Conservation (phyloP, 2,797 vertebrate species). For the Tolypeutes matacus region DNA sequence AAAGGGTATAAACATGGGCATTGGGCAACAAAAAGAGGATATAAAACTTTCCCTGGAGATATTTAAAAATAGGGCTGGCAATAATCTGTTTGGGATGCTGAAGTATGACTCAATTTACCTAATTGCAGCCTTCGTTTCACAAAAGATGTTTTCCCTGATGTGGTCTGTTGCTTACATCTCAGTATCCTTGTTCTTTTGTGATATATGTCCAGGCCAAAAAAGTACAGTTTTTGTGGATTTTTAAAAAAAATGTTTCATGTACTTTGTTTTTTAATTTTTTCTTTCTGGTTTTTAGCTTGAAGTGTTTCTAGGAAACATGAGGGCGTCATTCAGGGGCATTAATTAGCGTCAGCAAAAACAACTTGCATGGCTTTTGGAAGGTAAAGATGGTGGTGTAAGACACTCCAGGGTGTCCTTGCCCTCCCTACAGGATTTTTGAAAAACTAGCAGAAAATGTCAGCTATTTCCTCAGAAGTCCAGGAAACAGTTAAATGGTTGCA, state of each 20-base stretch:
- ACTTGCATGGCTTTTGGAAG: too few relatives aligned
- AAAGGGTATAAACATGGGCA: neutral
- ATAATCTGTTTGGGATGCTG: neutral
- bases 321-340: constrained; percentile 47
- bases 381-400: too few relatives aligned
- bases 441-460: too few relatives aligned
- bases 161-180: neutral
- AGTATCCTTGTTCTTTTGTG: constrained; percentile 49
- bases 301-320: constrained; percentile 63
- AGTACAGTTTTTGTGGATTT: constrained; percentile 52
- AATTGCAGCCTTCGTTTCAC: constrained; percentile 53
- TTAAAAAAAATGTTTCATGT: constrained; percentile 56
- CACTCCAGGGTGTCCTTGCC: too few relatives aligned
- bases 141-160: constrained; percentile 7
- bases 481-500: too few relatives aligned
- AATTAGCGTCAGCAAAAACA: constrained; percentile 69
- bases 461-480: too few relatives aligned
- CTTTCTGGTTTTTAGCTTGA: constrained; percentile 68
- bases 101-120: constrained; percentile 22
- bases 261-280: constrained; percentile 53
- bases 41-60: constrained; percentile 54
- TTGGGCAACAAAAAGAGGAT: neutral
- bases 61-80: constrained; percentile 28
- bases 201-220: constrained; percentile 28
- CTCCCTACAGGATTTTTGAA: too few relatives aligned